These are phyloP conservation scores for Podarcis cretensis DNA, from an alignment of 2,113 vertebrate species.

Conservation along the genomic window DNA sequence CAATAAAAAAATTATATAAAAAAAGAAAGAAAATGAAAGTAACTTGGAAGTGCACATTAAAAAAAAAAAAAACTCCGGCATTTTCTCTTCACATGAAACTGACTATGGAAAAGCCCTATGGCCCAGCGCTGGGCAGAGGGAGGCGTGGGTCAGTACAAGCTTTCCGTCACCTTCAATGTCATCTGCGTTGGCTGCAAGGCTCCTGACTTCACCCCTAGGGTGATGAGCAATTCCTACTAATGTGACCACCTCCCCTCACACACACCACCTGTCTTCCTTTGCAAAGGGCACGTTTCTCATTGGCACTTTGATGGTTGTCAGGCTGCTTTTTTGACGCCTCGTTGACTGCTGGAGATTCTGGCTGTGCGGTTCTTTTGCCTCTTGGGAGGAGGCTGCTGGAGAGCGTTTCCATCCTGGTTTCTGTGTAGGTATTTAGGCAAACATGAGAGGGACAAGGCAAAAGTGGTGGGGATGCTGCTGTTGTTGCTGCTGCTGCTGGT, in stretches of 20 bases:
- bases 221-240: neutral
- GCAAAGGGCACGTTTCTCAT: neutral
- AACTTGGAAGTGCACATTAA: no score
- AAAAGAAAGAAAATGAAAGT: no score
- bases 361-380: neutral
- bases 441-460: no score
- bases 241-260: no score
- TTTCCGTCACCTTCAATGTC: neutral
- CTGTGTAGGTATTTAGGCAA: neutral
- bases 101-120: neutral
- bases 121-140: no score
- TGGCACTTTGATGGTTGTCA: neutral
- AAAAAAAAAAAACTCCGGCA: neutral
- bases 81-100: neutral
- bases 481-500: no score
- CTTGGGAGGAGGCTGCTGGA: neutral
- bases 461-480: neutral
- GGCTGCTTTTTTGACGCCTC: neutral
- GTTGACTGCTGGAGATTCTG: neutral
- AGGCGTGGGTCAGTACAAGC: neutral
- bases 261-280: neutral
- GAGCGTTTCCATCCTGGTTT: neutral
- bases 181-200: neutral
- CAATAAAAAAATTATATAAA: no score
- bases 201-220: no score